Base-by-base conservation (phyloP, 2,888 invertebrate species). In the Eupeodes latifasciatus region DNA sequence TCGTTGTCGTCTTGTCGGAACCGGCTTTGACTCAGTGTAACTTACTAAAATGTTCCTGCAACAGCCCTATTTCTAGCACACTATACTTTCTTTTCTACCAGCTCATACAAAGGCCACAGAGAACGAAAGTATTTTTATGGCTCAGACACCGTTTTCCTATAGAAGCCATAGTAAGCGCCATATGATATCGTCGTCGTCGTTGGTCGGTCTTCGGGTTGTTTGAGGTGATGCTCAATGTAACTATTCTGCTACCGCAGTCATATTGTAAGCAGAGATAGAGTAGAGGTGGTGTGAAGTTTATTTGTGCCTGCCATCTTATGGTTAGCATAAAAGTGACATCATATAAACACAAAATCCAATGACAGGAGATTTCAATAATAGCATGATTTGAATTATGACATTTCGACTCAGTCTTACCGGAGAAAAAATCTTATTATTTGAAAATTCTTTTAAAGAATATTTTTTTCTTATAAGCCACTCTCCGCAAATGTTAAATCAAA, bases 71-170 rank as follows among this genome's bases (percentile, higher is more conserved):
- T 40, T 81, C 76, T 76, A 66, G 51, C 64, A 74, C 57, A 4
- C 69, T 16, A 51, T 51, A 14, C 14, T 44, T 53, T 47, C 16
- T 40, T 44, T 53, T 47, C 16, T 40, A 5, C 40, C 16, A 16
- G 40, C 16, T 61, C 49, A 82, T 79, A 78, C 77, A 76, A 86
- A 78, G 77, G 80, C 86, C 86, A 86, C 67, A 71, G 66, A 79
- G 86, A 80, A 86, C 49, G 80, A 80, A 83, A 80, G 81, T 86
- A 80, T 81, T 86, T 86, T 89, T 86, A 89, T 86, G 82, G 78
- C 82, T 61, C 72, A 78, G 55, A 71, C 55, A 40, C 40, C 3
- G 71, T 40, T 40, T 7, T 27, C 36, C 44, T 27, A 53, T 53
- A 62, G 51, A 55, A 79, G 64, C 55, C 62, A 71, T 66, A 80